Conservation (phyloP, 2,113 vertebrate genomes). For the Labeo rohita region DNA sequence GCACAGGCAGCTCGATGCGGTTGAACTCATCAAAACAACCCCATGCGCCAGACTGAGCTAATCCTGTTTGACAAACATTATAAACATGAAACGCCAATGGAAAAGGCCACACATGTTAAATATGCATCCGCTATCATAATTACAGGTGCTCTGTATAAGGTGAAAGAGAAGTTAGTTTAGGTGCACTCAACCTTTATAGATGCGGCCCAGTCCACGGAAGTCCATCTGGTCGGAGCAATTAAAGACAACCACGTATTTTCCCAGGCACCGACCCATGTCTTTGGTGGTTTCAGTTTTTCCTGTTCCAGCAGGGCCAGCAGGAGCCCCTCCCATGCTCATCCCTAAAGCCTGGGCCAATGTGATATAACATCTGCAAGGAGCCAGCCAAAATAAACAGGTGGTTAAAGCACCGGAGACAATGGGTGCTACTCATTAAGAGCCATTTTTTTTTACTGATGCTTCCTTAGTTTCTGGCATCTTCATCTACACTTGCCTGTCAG, state of each 20-base stretch:
- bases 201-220: conserved; percentile 90
- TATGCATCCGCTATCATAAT: background rate
- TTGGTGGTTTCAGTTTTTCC: conserved; percentile 93
- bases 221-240: conserved; percentile 96
- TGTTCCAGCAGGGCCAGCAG: conserved; percentile 88
- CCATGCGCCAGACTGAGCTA: conserved; percentile 91
- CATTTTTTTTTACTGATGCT: background rate
- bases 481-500: conserved; percentile 78
- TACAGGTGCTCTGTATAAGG: background rate
- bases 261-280: conserved; percentile 92
- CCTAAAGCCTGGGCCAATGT: conserved; percentile 88
- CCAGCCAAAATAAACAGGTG: conserved; percentile 3
- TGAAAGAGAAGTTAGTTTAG: background rate
- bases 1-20: conserved; percentile 88
- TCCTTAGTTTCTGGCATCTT: conserved; percentile 1
- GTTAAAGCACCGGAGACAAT: background rate
- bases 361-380: conserved; percentile 84
- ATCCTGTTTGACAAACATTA: conserved; percentile 72
- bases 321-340: conserved; percentile 94
- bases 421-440: background rate
- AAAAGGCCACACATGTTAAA: conserved; percentile 3
- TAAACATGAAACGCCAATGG: background rate
- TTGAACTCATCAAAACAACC: conserved; percentile 95
- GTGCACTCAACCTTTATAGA: conserved; percentile 85
- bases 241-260: conserved; percentile 91